Conservation (phyloP, 2,797 vertebrate genomes). For the Myotis vivesi region DNA sequence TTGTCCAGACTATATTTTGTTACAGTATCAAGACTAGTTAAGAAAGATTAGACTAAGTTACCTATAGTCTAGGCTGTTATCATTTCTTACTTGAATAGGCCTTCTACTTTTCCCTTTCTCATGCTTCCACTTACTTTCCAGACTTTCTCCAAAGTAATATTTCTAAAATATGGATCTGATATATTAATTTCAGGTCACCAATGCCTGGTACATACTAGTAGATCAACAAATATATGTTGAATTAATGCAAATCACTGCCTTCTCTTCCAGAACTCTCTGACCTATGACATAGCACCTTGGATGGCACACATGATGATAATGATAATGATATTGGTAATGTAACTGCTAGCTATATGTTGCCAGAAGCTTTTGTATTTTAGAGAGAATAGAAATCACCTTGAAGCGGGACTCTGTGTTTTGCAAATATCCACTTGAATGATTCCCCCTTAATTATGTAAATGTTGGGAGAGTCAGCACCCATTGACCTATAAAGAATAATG, state of each 20-base stretch:
- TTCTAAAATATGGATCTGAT: neutral
- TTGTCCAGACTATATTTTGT: neutral
- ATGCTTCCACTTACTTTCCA: neutral
- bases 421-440: constrained; percentile 29
- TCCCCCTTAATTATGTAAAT: constrained; percentile 49
- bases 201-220: neutral
- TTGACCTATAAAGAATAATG: neutral
- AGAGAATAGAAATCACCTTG: constrained; percentile 19
- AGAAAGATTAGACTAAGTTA: neutral
- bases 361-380: neutral
- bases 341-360: neutral
- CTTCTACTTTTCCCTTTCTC: neutral
- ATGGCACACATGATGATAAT: neutral
- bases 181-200: neutral
- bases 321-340: neutral
- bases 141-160: neutral
- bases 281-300: neutral
- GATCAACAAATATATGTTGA: neutral
- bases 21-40: neutral
- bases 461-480: constrained; percentile 16
- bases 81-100: neutral
- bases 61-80: neutral
- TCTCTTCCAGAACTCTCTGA: neutral
- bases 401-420: constrained; percentile 3
- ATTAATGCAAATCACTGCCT: neutral